These are phyloP conservation scores for Furnarius figulus DNA, from an alignment of 2,113 vertebrate species.

Conservation along the genomic window DNA sequence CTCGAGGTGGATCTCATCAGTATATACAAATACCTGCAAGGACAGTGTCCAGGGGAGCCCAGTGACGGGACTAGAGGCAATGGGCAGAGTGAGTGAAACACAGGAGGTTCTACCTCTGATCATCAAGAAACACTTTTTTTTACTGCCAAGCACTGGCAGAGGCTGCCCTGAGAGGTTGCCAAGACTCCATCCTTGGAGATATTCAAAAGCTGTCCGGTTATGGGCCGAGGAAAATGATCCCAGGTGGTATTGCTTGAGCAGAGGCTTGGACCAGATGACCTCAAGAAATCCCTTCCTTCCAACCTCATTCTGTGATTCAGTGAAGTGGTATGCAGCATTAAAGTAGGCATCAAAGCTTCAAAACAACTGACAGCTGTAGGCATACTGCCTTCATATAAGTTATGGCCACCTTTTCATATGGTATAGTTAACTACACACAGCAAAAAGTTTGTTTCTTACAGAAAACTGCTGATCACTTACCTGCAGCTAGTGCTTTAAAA, in stretches of 20 bases:
- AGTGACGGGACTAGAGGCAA: not conserved
- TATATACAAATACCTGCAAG: not conserved
- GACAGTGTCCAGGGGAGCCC: not conserved
- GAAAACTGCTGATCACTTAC: not conserved
- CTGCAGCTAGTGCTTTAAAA: not conserved
- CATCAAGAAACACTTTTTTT: not conserved
- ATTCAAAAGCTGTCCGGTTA: not conserved
- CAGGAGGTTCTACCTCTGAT: not conserved
- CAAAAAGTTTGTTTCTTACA: not conserved
- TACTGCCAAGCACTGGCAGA: rapidly evolving
- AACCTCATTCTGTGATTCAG: not conserved
- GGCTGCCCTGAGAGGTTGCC: not conserved
- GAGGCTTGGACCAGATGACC: not conserved
- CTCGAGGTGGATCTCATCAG: not conserved
- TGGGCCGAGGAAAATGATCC: not conserved
- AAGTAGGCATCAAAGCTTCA: not conserved
- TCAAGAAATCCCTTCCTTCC: not conserved
- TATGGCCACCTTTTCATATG: not conserved
- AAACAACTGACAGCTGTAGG: not conserved
- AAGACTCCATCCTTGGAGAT: not conserved
- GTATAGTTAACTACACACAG: not conserved
- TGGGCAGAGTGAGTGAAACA: not conserved
- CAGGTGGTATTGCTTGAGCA: not conserved
- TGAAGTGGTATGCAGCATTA: not conserved
- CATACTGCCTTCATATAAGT: not conserved